Evolutionary conservation across 2,113 vertebrate species (phyloP), one percentile per base, ranked within the genome.

Genomic region (Todiramphus saurophagus): DNA sequence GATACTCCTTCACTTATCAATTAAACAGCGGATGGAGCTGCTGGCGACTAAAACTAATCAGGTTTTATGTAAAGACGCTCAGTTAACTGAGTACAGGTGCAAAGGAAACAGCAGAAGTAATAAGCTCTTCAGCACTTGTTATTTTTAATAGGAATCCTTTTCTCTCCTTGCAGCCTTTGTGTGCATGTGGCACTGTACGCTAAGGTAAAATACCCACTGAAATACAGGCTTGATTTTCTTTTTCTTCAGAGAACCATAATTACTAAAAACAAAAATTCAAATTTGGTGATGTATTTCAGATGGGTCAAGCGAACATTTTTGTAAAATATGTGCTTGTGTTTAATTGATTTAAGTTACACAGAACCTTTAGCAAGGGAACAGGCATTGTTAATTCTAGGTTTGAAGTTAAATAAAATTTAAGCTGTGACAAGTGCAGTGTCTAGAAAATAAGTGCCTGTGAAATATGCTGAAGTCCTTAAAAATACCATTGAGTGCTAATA

Each of bases 391-490:
- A 94, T 95, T 96, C 89, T 96, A 93, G 93, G 80, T 96, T 94
- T 96, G 93, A 94, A 95, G 95, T 96, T 97, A 95, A 95, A 96
- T 97, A 96, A 97, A 97, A 97, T 93, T 93, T 94, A 94, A 90
- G 87, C 91, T 96, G 79, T 96, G 95, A 93, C 93, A 97, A 96
- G 90, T 94, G 85, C 91, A 92, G 91, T 94, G 91, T 94, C 89
- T 96, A 94, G 95, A 95, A 96, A 94, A 96, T 97, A 97, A 93
- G 93, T 96, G 87, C 94, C 96, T 91, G 75, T 96, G 92, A 97
- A 97, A 95, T 95, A 96, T 46, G 76, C 79, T 62, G 11, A 95
- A 92, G 90, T 96, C 69, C 85, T 89, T 96, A 96, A 94, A 97
- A 96, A 97, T 96, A 96, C 93, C 88, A 96, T 87, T 95, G 91